Conservation (phyloP, 2,888 invertebrate genomes). For the Cartodere bifasciata region DNA sequence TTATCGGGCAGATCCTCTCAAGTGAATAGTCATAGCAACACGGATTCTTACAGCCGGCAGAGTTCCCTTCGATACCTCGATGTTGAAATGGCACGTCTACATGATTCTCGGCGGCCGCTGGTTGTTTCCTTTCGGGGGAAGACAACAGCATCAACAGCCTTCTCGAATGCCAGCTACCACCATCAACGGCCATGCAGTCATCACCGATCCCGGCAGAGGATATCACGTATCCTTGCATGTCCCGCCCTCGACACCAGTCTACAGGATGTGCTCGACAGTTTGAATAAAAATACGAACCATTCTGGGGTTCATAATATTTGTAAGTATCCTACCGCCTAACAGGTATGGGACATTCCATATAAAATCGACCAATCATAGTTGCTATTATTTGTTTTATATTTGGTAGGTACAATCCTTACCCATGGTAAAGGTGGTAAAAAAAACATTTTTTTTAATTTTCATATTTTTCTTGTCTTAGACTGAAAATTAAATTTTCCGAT, state of each 20-base stretch:
- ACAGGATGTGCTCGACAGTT: conserved; percentile 21
- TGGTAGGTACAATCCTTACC: too few species aligned
- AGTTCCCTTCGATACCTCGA: conserved; percentile 32
- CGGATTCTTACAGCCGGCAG: conserved; percentile 31
- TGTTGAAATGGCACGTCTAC: conserved; percentile 30
- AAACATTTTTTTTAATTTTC: too few species aligned
- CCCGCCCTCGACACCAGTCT: conserved; percentile 16
- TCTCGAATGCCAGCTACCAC: conserved; percentile 13
- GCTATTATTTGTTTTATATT: too few species aligned
- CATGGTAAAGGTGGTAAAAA: too few species aligned
- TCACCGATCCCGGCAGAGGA: conserved; percentile 3
- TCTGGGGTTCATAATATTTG: too few species aligned
- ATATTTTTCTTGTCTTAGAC: too few species aligned
- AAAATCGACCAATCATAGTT: too few species aligned
- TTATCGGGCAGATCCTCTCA: conserved; percentile 30
- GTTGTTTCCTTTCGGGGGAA: conserved; percentile 33
- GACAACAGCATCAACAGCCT: conserved; percentile 14
- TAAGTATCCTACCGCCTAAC: too few species aligned
- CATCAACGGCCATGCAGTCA: conserved; percentile 11
- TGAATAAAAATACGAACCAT: too few species aligned
- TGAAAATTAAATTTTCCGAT: too few species aligned
- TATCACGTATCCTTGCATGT: conserved; percentile 3
- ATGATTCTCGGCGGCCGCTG: conserved; percentile 30
- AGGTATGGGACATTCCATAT: too few species aligned
- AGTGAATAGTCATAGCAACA: conserved; percentile 29